Conservation (phyloP, 2,888 invertebrate species). For the Dimorphilus gyrociliatus region DNA sequence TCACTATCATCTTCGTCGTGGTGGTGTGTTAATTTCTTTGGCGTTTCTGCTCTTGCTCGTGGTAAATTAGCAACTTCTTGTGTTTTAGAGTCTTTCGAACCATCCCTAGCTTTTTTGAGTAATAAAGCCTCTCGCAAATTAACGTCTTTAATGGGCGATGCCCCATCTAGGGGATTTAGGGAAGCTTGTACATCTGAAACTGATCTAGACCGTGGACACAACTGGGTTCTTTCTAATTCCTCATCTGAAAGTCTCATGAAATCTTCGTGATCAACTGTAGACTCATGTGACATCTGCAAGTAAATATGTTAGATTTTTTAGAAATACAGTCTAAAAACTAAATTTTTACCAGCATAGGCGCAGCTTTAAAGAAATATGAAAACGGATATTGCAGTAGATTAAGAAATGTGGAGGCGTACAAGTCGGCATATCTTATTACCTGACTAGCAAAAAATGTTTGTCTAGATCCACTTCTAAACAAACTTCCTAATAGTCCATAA, state of each 20-base stretch:
- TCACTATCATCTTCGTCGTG: conserved; percentile 80
- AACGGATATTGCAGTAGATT: conserved; percentile 96
- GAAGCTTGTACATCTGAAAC: too few relatives aligned
- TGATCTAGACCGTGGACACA: too few relatives aligned
- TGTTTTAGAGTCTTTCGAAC: too few relatives aligned
- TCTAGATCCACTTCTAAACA: conserved; percentile 74
- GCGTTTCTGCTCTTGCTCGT: conserved; percentile 69
- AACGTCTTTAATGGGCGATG: too few relatives aligned
- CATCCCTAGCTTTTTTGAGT: too few relatives aligned
- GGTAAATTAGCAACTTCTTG: too few relatives aligned
- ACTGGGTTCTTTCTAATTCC: conserved; percentile 2
- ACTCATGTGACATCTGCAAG: conserved; percentile 78
- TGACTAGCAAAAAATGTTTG: conserved; percentile 98
- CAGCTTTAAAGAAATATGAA: conserved; percentile 95
- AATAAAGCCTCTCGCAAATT: too few relatives aligned
- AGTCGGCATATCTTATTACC: conserved; percentile 78
- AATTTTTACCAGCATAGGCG: conserved; percentile 73
- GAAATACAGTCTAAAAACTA: too few relatives aligned
- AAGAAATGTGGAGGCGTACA: conserved; percentile 80
- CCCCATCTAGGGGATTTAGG: too few relatives aligned
- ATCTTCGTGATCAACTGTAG: conserved; percentile 79
- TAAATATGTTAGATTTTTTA: too few relatives aligned
- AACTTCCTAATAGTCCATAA: conserved; percentile 90
- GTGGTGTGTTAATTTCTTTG: conserved; percentile 70
- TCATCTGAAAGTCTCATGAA: conserved; percentile 9